phyloP scores from a whole-genome alignment of 2,797 vertebrate species.

The Eleutherodactylus coqui region DNA sequence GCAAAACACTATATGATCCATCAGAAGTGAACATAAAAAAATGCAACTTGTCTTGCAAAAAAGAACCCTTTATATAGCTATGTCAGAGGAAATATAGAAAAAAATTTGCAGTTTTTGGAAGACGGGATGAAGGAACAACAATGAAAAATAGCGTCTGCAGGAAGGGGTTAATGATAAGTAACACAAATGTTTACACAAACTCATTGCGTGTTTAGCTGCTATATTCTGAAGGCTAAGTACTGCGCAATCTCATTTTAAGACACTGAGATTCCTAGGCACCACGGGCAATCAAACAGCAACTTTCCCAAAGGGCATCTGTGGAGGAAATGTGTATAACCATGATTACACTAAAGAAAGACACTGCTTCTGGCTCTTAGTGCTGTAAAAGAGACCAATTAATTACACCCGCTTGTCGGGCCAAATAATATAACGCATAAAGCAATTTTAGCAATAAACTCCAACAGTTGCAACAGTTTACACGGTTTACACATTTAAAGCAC shows the following conservation, averaged over 20 bases:
- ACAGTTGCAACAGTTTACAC: neutral
- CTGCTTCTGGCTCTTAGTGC: neutral
- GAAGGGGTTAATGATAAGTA: too few relatives aligned
- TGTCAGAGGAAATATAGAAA: too few relatives aligned
- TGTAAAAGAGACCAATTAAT: neutral
- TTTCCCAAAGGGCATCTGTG: neutral
- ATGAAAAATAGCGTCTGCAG: too few relatives aligned
- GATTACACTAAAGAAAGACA: neutral
- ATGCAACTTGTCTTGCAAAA: too few relatives aligned
- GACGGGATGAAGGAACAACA: too few relatives aligned
- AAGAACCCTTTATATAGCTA: too few relatives aligned
- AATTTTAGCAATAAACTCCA: neutral
- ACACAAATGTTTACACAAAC: too few relatives aligned
- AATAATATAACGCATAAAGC: neutral
- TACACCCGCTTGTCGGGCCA: neutral
- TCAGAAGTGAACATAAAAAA: too few relatives aligned
- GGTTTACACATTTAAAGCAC: too few relatives aligned
- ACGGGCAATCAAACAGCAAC: neutral
- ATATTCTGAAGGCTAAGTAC: neutral
- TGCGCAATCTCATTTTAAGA: neutral
- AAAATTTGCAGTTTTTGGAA: too few relatives aligned
- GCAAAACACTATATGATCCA: too few relatives aligned
- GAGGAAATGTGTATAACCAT: neutral
- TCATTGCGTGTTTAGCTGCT: neutral
- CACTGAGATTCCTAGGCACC: neutral